Base-by-base conservation (phyloP, 1,140 invertebrate species). In the Sitobion miscanthi region DNA sequence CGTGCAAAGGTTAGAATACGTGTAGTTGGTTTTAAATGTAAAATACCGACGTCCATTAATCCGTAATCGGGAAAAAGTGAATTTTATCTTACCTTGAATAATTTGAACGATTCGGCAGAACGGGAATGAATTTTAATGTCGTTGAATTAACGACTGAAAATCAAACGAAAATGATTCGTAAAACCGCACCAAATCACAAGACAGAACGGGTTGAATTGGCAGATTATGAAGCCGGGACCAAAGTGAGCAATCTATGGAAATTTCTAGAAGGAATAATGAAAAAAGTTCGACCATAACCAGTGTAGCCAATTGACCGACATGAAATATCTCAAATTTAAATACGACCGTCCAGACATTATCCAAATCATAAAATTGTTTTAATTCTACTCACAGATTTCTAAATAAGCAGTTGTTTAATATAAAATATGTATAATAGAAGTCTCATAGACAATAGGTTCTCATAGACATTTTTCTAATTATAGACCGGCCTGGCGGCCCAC, bases 171-270 rank as follows among this genome's bases (percentile, higher is more conserved):
- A 30, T n/a, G 17, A 87, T 87, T 49, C 14, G 8, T 14, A 87
- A 87, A 49, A 87, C 42, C n/a, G 21, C 23, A 86, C 23, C 9
- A 87, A 21, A 9, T 25, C 25, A 47, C 85, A 47, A 45, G 1
- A 86, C 1, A 30, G 25, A n/a, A n/a, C 11, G 62, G 30, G 11
- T 69, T 4, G 62, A 69, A 14, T 14, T 11, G 4, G 9, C 3
- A n/a, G 23, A 57, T 57, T n/a, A 14, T 3, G 11, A 90, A 62
- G 35, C n/a, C 17, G 89, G 52, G 54, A 90, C 23, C 23, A 90
- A 90, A 90, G 54, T 90, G 89, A 90, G 20, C 54, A 85, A 57
- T 45, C 89, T 45, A 62, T 90, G 89, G 89, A 90, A 90, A 90
- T 62, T 90, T 90, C 89, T 90, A 90, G 89, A 90, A 90, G 23